Evolutionary conservation across 2,888 invertebrate genomes (phyloP).

Genomic region (Lasius fuliginosus): DNA sequence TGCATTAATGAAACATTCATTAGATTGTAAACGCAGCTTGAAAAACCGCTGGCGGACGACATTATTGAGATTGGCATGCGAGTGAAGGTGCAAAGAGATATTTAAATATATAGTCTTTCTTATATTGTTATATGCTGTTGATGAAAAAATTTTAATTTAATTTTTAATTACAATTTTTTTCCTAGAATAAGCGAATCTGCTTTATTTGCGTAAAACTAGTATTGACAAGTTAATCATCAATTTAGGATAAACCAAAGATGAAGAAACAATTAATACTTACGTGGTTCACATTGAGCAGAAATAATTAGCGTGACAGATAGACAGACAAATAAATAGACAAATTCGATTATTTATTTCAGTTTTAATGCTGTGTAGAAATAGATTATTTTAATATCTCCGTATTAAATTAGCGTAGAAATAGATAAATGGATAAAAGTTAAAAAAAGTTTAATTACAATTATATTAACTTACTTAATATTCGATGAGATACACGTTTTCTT

Average conservation of each 20-base stretch:
- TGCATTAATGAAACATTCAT: neutral
- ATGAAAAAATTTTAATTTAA: neutral
- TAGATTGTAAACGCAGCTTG: neutral
- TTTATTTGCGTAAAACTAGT: neutral
- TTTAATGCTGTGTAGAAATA: neutral
- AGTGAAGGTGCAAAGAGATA: slow-evolving; percentile 3
- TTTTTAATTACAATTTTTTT: neutral
- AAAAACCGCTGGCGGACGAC: neutral
- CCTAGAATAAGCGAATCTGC: neutral
- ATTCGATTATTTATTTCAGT: neutral
- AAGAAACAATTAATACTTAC: neutral
- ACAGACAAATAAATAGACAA: neutral
- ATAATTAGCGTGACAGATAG: neutral
- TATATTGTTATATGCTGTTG: neutral
- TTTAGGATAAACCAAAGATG: neutral
- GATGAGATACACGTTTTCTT: neutral
- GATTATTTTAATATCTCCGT: neutral
- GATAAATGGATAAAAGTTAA: neutral
- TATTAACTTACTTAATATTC: neutral
- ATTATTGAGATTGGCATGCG: neutral
- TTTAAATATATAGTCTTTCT: neutral
- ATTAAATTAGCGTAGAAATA: neutral
- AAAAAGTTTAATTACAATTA: neutral
- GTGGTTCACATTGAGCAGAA: slow-evolving; percentile 11
- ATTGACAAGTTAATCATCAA: neutral